Conservation (phyloP, 2,113 vertebrate genomes). For the Anas platyrhynchos region DNA sequence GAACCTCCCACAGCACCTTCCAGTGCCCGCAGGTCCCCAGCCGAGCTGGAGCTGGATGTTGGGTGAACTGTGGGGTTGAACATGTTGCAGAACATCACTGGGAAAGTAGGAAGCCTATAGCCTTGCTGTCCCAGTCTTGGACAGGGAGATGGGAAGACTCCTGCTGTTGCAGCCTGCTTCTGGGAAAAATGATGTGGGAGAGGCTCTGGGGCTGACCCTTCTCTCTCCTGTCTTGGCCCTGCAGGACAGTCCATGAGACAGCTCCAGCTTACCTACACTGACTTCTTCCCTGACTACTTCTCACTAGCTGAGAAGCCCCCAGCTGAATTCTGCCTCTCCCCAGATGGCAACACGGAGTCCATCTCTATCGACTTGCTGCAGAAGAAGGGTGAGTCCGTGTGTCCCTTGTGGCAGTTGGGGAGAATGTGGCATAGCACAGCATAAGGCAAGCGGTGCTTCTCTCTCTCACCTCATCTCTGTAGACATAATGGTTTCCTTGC, state of each 20-base stretch:
- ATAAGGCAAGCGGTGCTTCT: not conserved
- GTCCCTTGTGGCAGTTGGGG: rapidly evolving
- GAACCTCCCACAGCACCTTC: not conserved
- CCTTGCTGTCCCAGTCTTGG: not conserved
- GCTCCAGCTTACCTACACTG: conserved; percentile 83
- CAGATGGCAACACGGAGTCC: conserved; percentile 86
- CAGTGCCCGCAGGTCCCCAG: rapidly evolving
- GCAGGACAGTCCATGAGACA: conserved; percentile 79
- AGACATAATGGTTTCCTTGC: not conserved
- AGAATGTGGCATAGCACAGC: rapidly evolving
- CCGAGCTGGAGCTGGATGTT: not conserved
- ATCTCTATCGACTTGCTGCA: conserved; percentile 90
- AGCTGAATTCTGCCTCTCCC: conserved; percentile 95
- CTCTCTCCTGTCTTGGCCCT: not conserved
- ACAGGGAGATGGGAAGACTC: not conserved
- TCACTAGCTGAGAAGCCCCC: conserved; percentile 93
- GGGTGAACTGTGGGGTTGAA: not conserved
- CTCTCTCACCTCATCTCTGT: not conserved
- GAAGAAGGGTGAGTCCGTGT: conserved; percentile 85
- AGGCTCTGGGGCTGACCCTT: not conserved
- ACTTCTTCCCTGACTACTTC: conserved; percentile 94
- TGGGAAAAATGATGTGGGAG: not conserved
- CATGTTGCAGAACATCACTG: not conserved
- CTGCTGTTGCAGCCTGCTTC: not conserved
- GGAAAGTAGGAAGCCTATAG: not conserved